phyloP scores from a whole-genome alignment of 2,797 vertebrate genomes.

The Masticophis lateralis region DNA sequence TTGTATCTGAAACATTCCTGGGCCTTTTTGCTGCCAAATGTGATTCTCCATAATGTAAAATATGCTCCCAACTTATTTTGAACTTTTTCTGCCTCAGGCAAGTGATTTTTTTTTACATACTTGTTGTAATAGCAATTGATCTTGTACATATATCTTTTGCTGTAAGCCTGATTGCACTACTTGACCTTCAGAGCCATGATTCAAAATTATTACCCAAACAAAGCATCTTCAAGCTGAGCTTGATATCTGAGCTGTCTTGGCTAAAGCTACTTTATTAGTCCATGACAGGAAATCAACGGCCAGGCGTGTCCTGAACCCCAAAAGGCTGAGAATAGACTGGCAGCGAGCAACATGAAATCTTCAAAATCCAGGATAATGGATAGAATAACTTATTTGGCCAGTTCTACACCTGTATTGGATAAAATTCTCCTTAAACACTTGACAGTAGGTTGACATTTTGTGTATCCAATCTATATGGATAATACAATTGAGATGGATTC shows the following conservation, averaged over 20 bases:
- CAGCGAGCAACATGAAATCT: neutral
- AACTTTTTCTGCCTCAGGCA: neutral
- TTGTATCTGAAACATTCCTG: neutral
- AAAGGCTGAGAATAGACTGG: neutral
- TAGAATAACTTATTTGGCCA: neutral
- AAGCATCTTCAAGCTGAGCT: conserved; percentile 8
- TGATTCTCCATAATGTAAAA: neutral
- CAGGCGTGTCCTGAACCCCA: neutral
- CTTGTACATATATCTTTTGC: neutral
- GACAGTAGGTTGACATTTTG: neutral
- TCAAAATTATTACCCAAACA: conserved; percentile 16
- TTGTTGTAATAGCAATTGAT: conserved; percentile 6
- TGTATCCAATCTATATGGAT: neutral
- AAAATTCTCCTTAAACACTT: neutral
- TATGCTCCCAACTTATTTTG: neutral
- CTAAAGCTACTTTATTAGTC: neutral
- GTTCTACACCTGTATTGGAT: neutral
- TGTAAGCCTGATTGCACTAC: neutral
- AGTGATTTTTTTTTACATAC: neutral
- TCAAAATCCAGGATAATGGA: neutral
- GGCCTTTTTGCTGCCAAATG: neutral
- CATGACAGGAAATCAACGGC: conserved; percentile 16
- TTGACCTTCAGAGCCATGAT: conserved; percentile 20
- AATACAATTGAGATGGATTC: neutral
- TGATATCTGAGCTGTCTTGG: neutral